phyloP scores from a whole-genome alignment of 1,140 invertebrate species.

The Heliconius hewitsoni region DNA sequence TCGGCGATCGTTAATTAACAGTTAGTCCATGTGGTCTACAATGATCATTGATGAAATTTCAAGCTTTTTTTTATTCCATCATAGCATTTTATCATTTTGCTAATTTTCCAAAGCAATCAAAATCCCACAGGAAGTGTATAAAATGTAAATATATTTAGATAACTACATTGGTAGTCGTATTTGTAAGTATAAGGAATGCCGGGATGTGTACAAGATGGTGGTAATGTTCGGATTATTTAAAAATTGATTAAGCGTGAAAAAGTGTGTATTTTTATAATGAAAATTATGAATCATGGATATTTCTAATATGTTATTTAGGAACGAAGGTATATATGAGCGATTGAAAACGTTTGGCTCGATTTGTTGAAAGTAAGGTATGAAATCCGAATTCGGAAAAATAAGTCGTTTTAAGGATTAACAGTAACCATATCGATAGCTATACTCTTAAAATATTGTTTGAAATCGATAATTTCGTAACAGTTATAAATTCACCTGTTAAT shows the following conservation, averaged over 20 bases:
- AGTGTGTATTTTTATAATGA: conserved; percentile 77
- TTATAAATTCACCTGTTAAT: conserved; percentile 79
- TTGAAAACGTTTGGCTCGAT: conserved; percentile 48
- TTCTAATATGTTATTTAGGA: conserved; percentile 69
- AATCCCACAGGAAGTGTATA: conserved; percentile 74
- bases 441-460: conserved; percentile 74
- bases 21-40: conserved; percentile 49
- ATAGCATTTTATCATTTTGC: conserved; percentile 45
- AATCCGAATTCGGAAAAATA: conserved; percentile 61
- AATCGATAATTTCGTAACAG: conserved; percentile 68
- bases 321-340: conserved; percentile 56
- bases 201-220: conserved; percentile 60
- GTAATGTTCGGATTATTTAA: conserved; percentile 47
- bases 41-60: conserved; percentile 80
- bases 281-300: conserved; percentile 59
- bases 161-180: conserved; percentile 68
- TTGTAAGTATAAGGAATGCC: conserved; percentile 67
- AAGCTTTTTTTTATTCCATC: conserved; percentile 67
- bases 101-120: conserved; percentile 46
- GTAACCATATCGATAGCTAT: conserved; percentile 77
- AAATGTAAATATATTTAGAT: conserved; percentile 71
- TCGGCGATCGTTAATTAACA: conserved; percentile 29
- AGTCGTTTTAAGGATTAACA: conserved; percentile 59
- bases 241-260: conserved; percentile 54
- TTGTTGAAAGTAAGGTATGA: conserved; percentile 56